Base-by-base conservation (phyloP, 53 echinoderm and acorn worm species). In the Luidia sarsii region DNA sequence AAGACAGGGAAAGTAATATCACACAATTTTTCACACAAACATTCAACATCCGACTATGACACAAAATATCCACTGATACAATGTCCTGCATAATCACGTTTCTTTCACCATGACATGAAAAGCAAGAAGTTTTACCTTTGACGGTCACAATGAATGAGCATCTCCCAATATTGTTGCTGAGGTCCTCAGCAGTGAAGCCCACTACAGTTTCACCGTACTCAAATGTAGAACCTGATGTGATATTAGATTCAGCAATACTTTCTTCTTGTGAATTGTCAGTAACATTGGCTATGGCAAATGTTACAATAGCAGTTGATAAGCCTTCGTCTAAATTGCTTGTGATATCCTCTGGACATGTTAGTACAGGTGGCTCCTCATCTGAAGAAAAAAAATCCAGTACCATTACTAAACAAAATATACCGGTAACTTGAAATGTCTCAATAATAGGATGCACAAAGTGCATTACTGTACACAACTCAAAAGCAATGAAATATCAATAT, bases 41-140 rank as follows among this genome's bases (percentile, higher is more conserved):
- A n/a, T n/a, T n/a, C n/a, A n/a, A n/a, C n/a, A n/a, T n/a, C n/a
- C n/a, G n/a, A n/a, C n/a, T 46, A 15, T 46, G 46, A 46, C 46
- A 46, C 15, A 10, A 46, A 10, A 10, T 46, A 46, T 46, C 15
- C 8, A 46, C 46, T 46, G 46, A 10, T 10, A 46, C 46, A 46
- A 10, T 46, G 46, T n/a, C n/a, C n/a, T n/a, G n/a, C n/a, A n/a
- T n/a, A n/a, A n/a, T n/a, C n/a, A n/a, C n/a, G n/a, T n/a, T n/a
- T n/a, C n/a, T n/a, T n/a, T n/a, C n/a, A n/a, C n/a, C n/a, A n/a
- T n/a, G n/a, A n/a, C n/a, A n/a, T n/a, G n/a, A n/a, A n/a, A n/a
- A n/a, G n/a, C n/a, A n/a, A n/a, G n/a, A n/a, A n/a, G 41, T 41
- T 52, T 59, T 57, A 75, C 75, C 75, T 75, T 10, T 25, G 14